phyloP scores from a whole-genome alignment of 2,113 vertebrate genomes.

The Lepus timidus region DNA sequence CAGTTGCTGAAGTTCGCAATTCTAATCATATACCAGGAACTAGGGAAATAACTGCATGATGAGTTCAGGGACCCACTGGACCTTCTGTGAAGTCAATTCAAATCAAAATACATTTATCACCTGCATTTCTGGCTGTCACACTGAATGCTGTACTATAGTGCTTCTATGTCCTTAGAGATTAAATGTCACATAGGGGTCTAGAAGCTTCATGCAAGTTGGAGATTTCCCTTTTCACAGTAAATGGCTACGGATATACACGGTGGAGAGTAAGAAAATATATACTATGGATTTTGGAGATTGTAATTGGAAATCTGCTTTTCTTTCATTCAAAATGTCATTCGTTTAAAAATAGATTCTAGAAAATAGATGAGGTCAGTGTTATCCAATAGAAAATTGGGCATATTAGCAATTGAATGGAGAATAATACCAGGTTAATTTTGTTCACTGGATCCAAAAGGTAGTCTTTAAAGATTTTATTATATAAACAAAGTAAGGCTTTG shows the following conservation, averaged over 20 bases:
- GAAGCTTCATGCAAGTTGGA: slow-evolving; percentile 19
- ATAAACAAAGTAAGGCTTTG: neutral
- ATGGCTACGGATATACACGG: neutral
- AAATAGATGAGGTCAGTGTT: neutral
- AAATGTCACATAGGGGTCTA: neutral
- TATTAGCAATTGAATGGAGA: neutral
- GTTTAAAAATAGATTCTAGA: neutral
- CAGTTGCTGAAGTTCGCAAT: slow-evolving; percentile 54
- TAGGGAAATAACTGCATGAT: slow-evolving; percentile 64
- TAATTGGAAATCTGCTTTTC: neutral
- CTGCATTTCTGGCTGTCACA: neutral
- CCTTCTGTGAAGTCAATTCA: slow-evolving; percentile 64
- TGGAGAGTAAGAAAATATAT: neutral
- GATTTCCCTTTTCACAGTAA: slow-evolving; percentile 26
- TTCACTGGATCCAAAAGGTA: neutral
- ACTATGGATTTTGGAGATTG: neutral
- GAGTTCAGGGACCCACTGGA: slow-evolving; percentile 49
- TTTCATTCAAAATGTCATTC: neutral
- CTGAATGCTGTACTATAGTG: neutral
- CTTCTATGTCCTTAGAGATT: slow-evolving; percentile 31
- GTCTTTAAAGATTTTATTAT: neutral
- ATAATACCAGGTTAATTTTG: neutral
- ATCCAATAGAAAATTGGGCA: neutral
- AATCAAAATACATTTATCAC: slow-evolving; percentile 69
- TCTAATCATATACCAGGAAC: slow-evolving; percentile 60